A percentile compares a stretch with the other conserved stretches of the same genome.
Conservation (phyloP, 1,140 invertebrate species). For the Dreissena rostriformis region DNA sequence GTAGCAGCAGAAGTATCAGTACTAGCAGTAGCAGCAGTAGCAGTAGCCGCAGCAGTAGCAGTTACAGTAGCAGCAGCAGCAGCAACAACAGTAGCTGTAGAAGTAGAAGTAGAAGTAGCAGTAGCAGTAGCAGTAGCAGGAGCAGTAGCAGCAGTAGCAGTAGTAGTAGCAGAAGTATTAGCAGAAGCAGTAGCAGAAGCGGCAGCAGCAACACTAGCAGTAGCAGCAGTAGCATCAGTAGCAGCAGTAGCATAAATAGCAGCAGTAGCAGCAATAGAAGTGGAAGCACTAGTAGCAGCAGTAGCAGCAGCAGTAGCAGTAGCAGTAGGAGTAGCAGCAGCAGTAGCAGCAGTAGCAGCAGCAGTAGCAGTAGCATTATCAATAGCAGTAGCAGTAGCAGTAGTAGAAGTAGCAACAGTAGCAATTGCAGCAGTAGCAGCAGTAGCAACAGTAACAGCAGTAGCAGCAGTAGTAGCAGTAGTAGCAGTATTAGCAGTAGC, state of each 20-base stretch:
- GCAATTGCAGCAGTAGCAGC: not conserved
- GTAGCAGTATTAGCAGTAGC: not conserved
- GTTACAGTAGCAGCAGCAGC: constrained; percentile 16
- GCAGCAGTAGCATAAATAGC: constrained; percentile 13
- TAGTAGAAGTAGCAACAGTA: constrained; percentile 25
- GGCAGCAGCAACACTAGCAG: constrained; percentile 26
- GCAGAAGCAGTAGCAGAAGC: constrained; percentile 20
- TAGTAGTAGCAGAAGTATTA: not conserved
- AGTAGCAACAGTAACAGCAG: not conserved
- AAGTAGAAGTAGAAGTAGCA: constrained; percentile 17
- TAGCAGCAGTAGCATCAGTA: constrained; percentile 19
- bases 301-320: constrained; percentile 19
- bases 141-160: constrained; percentile 17
- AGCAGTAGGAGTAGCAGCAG: constrained; percentile 16
- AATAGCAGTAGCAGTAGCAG: constrained; percentile 26
- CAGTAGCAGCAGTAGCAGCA: constrained; percentile 16
- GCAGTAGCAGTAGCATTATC: constrained; percentile 14
- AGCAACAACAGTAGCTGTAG: constrained; percentile 25
- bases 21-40: constrained; percentile 11
- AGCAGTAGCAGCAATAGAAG: constrained; percentile 17
- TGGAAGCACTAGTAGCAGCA: constrained; percentile 10
- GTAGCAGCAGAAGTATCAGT: constrained; percentile 15
- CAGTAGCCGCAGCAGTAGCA: constrained; percentile 13
- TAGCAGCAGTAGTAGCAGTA: not conserved
- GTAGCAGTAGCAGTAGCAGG: not conserved